phyloP scores from a whole-genome alignment of 2,113 vertebrate genomes.

The Python bivittatus region DNA sequence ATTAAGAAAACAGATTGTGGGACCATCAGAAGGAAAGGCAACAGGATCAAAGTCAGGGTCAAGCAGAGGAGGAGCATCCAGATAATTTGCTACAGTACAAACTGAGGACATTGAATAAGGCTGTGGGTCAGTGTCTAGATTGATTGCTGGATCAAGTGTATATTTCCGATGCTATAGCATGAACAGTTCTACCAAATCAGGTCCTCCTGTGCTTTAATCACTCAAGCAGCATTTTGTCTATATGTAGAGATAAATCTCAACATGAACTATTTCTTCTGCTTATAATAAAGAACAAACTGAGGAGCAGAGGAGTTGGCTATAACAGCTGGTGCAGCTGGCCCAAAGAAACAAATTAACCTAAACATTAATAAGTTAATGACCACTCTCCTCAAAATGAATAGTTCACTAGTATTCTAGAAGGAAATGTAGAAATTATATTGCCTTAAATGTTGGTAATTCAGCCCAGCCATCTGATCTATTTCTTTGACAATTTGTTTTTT shows the following conservation, averaged over 20 bases:
- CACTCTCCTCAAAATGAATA: too few relatives aligned
- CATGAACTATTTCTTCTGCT: neutral
- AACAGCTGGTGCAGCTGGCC: neutral
- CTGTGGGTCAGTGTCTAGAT: neutral
- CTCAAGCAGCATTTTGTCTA: neutral
- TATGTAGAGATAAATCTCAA: neutral
- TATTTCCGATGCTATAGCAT: neutral
- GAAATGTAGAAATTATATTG: neutral
- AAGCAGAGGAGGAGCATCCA: neutral
- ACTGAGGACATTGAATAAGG: neutral
- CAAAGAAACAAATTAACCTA: neutral
- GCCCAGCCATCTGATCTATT: too few relatives aligned
- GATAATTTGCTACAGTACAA: neutral
- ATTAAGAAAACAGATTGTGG: slow-evolving; percentile 12
- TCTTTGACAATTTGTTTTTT: neutral
- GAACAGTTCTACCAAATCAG: neutral
- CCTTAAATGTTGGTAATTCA: neutral
- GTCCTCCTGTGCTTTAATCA: neutral
- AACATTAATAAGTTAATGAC: neutral
- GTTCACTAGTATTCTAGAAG: neutral
- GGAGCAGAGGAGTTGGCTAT: neutral
- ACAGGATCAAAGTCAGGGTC: neutral
- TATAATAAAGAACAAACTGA: neutral
- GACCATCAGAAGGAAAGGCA: neutral
- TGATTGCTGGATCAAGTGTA: neutral